These are phyloP conservation scores for Antennarius striatus DNA, from an alignment of 2,113 vertebrate genomes.

Conservation along the genomic window DNA sequence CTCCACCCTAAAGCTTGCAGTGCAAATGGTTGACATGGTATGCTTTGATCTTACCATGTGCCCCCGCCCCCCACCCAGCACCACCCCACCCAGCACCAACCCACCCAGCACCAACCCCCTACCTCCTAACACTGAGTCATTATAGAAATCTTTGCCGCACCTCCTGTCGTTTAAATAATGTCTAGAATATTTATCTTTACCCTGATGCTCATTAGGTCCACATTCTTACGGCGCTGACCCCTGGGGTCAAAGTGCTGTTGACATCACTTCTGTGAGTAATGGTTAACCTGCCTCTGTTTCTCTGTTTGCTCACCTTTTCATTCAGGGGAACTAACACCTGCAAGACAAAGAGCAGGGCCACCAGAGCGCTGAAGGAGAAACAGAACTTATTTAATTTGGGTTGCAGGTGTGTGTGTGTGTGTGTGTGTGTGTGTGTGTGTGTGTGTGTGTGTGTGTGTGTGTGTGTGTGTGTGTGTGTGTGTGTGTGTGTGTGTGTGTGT, in stretches of 20 bases:
- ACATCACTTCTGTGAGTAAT: constrained; percentile 61
- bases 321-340: constrained; percentile 55
- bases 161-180: constrained; percentile 46
- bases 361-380: constrained; percentile 13
- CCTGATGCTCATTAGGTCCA: constrained; percentile 47
- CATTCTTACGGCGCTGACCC: constrained; percentile 53
- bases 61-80: background rate
- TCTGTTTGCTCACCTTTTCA: constrained; percentile 70
- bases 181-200: constrained; percentile 65
- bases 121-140: background rate
- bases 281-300: constrained; percentile 21
- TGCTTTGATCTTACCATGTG: constrained; percentile 61
- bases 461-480: too few species aligned
- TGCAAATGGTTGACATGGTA: constrained; percentile 45
- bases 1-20: constrained; percentile 55
- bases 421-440: constrained; percentile 6
- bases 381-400: constrained; percentile 48
- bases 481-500: too few species aligned
- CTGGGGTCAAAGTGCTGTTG: constrained; percentile 47
- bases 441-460: constrained; percentile 14
- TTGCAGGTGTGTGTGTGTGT: constrained; percentile 50
- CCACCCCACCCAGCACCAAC: too few species aligned
- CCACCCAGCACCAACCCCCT: background rate
- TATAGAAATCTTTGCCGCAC: constrained; percentile 30
- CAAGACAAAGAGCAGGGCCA: constrained; percentile 48